Evolutionary conservation across 1,140 invertebrate genomes (phyloP).

Genomic region (Thereuonema tuberculata): DNA sequence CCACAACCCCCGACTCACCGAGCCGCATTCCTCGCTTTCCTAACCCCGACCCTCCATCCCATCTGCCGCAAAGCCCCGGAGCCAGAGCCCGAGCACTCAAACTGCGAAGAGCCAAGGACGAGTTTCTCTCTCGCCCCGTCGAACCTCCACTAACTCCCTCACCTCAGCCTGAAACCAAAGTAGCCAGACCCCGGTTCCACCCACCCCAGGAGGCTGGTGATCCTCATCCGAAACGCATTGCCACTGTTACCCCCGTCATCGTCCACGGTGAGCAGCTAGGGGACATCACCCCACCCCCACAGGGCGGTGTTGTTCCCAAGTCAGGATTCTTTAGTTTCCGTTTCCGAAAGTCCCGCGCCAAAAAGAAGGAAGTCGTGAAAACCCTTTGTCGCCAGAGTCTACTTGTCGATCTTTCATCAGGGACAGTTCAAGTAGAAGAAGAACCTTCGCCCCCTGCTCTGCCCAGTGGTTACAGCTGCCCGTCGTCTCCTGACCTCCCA

Average conservation of each 20-base stretch:
- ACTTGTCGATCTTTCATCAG: slow-evolving; percentile 38
- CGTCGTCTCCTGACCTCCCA: neutral
- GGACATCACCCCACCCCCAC: neutral
- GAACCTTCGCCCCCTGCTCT: neutral
- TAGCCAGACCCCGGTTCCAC: neutral
- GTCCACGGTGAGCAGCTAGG: slow-evolving; percentile 19
- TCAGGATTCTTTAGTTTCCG: slow-evolving; percentile 45
- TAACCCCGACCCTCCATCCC: neutral
- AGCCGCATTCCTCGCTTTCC: neutral
- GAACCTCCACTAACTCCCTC: slow-evolving; percentile 6
- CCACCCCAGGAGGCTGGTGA: neutral
- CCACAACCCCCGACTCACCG: neutral
- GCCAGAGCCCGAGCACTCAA: slow-evolving; percentile 34
- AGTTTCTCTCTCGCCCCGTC: slow-evolving; percentile 40
- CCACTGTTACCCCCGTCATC: slow-evolving; percentile 28
- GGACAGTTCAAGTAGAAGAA: neutral
- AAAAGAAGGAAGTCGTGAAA: slow-evolving; percentile 40
- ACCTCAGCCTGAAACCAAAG: slow-evolving; percentile 1
- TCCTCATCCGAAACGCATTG: neutral
- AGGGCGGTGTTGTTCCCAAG: too few species aligned
- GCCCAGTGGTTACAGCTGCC: neutral
- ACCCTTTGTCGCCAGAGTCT: slow-evolving; percentile 50
- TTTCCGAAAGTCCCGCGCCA: slow-evolving; percentile 40
- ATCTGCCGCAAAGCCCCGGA: slow-evolving; percentile 11
- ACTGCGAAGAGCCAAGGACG: slow-evolving; percentile 45